Evolutionary conservation across 1,140 invertebrate genomes (phyloP).

Genomic region (Rhynchophorus ferrugineus): DNA sequence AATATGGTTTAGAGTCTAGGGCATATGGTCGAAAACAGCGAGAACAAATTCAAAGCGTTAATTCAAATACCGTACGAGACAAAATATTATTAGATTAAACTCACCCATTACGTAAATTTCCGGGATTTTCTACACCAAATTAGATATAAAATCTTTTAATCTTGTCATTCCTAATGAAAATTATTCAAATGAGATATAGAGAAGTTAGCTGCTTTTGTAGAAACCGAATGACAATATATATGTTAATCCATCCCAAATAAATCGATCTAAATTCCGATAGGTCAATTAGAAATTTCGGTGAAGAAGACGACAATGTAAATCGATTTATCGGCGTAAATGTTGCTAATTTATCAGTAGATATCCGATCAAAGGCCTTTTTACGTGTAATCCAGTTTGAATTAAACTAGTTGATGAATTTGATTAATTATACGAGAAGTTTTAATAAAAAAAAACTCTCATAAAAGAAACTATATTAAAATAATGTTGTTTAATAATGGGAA

Average conservation of each 20-base stretch:
- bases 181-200: slow-evolving; percentile 28
- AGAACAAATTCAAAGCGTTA: slow-evolving; percentile 20
- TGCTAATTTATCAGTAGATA: slow-evolving; percentile 18
- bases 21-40: slow-evolving; percentile 16
- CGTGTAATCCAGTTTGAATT: too few species aligned
- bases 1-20: too few species aligned
- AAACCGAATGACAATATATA: slow-evolving; percentile 29
- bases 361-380: too few species aligned
- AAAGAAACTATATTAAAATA: too few species aligned
- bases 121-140: slow-evolving; percentile 9
- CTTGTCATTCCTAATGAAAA: slow-evolving; percentile 21
- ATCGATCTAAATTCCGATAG: slow-evolving; percentile 33
- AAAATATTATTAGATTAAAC: too few species aligned
- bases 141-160: slow-evolving; percentile 30
- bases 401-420: too few species aligned
- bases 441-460: too few species aligned
- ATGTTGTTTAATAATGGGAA: too few species aligned
- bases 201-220: slow-evolving; percentile 22
- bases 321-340: slow-evolving; percentile 27
- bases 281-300: slow-evolving; percentile 23
- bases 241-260: slow-evolving; percentile 29
- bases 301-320: slow-evolving; percentile 23
- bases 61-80: slow-evolving; percentile 19
- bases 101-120: too few species aligned
- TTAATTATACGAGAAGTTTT: too few species aligned